Evolutionary conservation across 1,140 invertebrate genomes (phyloP).

Genomic region (Drosophila elegans): DNA sequence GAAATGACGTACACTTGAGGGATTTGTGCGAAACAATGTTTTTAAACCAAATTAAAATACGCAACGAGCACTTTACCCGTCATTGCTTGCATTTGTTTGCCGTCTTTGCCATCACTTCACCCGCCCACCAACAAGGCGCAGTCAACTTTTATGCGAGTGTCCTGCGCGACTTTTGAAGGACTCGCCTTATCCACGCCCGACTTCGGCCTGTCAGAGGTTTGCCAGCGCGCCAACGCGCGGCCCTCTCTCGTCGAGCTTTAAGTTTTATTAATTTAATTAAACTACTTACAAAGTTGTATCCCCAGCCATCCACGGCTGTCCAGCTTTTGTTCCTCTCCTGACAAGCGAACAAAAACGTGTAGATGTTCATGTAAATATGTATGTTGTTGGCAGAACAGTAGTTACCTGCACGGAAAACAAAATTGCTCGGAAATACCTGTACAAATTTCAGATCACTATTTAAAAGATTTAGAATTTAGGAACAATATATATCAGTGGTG

Average conservation of each 20-base stretch:
- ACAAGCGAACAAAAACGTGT: constrained; percentile 44
- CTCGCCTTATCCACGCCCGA: constrained; percentile 30
- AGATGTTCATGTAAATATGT: constrained; percentile 23
- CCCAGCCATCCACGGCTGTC: constrained; percentile 69
- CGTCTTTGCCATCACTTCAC: constrained; percentile 43
- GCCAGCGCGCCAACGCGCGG: constrained; percentile 16
- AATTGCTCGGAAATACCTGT: no score
- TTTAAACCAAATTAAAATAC: constrained; percentile 82
- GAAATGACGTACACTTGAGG: constrained; percentile 77
- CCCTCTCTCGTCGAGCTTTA: constrained; percentile 61
- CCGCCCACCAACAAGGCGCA: not conserved
- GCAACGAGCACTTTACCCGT: constrained; percentile 82
- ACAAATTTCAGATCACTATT: no score
- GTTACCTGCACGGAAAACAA: constrained; percentile 5
- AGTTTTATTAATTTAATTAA: constrained; percentile 84
- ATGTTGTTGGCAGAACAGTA: constrained; percentile 13
- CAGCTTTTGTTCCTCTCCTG: constrained; percentile 35
- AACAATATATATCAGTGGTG: not conserved
- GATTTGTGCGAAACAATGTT: constrained; percentile 80
- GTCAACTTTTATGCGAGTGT: constrained; percentile 66
- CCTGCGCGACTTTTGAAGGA: constrained; percentile 66
- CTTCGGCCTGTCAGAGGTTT: constrained; percentile 29
- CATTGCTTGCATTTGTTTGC: constrained; percentile 82
- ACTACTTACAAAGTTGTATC: constrained; percentile 81
- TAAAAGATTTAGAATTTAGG: no score